Conservation (phyloP, 2,113 vertebrate genomes). For the Pseudonaja textilis region DNA sequence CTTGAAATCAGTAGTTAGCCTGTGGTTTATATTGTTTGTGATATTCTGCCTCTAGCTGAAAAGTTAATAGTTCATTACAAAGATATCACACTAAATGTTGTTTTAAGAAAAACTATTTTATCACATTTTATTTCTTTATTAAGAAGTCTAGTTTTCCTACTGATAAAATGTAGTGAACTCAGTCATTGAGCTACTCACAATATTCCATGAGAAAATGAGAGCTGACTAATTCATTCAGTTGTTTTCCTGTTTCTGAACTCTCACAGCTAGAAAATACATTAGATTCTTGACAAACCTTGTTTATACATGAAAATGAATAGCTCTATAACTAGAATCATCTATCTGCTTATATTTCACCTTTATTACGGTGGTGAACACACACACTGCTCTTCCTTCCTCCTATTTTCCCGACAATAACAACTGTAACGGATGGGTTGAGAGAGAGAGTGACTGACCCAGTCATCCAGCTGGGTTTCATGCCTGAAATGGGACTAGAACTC, state of each 20-base stretch:
- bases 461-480: neutral
- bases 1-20: slow-evolving; percentile 22
- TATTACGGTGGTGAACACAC: neutral
- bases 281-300: neutral
- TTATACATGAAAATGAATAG: neutral
- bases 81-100: neutral
- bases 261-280: neutral
- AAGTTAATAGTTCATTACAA: neutral
- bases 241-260: neutral
- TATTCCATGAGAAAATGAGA: neutral
- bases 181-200: neutral
- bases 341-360: neutral
- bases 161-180: neutral
- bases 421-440: neutral
- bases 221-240: neutral
- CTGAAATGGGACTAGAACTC: neutral
- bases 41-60: neutral
- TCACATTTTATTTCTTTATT: neutral
- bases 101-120: neutral
- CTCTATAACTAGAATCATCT: neutral
- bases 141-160: neutral
- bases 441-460: neutral
- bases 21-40: slow-evolving; percentile 28
- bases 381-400: neutral
- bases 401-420: neutral